These are phyloP conservation scores for Rhyacichthys aspro DNA, from an alignment of 2,797 vertebrate species.

Conservation along the genomic window DNA sequence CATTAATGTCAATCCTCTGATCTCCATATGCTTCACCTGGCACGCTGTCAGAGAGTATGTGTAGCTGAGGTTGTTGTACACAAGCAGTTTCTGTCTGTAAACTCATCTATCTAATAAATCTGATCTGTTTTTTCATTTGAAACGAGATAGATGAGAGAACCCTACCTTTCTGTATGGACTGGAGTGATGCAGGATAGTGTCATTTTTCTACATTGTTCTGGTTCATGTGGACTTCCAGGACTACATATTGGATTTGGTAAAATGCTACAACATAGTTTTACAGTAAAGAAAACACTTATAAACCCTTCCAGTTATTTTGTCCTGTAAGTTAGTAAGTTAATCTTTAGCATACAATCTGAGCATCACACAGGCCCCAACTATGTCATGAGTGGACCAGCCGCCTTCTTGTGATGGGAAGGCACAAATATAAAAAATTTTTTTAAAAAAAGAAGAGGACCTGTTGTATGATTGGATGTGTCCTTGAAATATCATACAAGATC, in stretches of 20 bases:
- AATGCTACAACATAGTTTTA: neutral
- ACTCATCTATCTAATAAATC: neutral
- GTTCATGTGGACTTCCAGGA: neutral
- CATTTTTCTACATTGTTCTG: neutral
- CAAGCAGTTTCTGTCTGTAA: conserved; percentile 23
- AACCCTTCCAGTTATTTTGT: too few species aligned
- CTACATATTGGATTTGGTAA: neutral
- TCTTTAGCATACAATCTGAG: too few species aligned
- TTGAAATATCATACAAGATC: too few species aligned
- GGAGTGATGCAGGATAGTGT: neutral
- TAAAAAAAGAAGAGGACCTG: neutral
- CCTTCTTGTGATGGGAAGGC: neutral
- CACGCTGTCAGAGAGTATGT: conserved; percentile 6
- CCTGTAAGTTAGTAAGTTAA: too few species aligned
- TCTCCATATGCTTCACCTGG: conserved; percentile 67
- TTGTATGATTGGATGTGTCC: neutral
- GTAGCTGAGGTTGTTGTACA: conserved; percentile 6
- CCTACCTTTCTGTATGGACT: too few species aligned
- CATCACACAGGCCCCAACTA: too few species aligned
- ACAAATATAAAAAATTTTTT: neutral
- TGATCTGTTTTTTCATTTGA: too few species aligned
- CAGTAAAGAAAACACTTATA: neutral
- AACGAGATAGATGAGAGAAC: too few species aligned
- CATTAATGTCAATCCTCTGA: conserved; percentile 67
- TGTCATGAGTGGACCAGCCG: neutral